Percentiles rank a stretch among this genome's conserved stretches.
phyloP scores from a whole-genome alignment of 1,140 invertebrate species.

The Pectinophora gossypiella region DNA sequence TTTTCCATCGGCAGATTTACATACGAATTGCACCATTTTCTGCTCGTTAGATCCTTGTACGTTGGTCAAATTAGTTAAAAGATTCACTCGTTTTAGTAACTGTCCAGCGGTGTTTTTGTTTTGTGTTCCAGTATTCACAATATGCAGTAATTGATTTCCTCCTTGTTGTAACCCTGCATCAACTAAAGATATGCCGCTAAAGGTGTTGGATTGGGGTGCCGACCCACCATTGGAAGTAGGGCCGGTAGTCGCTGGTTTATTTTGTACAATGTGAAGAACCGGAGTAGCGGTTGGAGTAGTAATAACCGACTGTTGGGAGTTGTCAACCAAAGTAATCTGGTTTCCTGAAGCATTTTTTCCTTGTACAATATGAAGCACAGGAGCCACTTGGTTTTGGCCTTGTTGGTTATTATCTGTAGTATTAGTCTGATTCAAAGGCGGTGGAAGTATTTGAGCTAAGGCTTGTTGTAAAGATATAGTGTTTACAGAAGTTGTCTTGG shows the following conservation, averaged over 20 bases:
- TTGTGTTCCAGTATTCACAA: slow-evolving; percentile 62
- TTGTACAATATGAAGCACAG: slow-evolving; percentile 72
- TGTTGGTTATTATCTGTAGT: slow-evolving; percentile 42
- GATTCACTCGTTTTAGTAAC: slow-evolving; percentile 66
- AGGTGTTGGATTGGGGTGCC: slow-evolving; percentile 44
- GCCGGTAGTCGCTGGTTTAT: slow-evolving; percentile 37
- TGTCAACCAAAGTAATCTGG: slow-evolving; percentile 64
- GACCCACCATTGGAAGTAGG: slow-evolving; percentile 32
- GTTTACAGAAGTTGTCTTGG: slow-evolving; percentile 56
- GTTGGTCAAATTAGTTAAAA: slow-evolving; percentile 68
- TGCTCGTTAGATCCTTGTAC: slow-evolving; percentile 69
- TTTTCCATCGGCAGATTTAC: slow-evolving; percentile 76
- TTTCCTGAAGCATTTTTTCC: slow-evolving; percentile 60
- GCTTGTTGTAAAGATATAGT: slow-evolving; percentile 69
- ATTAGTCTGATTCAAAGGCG: slow-evolving; percentile 60
- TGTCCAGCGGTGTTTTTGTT: slow-evolving; percentile 55
- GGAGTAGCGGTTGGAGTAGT: slow-evolving; percentile 53
- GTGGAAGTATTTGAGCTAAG: slow-evolving; percentile 67
- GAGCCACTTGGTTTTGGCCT: slow-evolving; percentile 32
- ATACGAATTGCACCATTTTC: slow-evolving; percentile 76
- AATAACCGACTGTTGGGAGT: slow-evolving; percentile 57
- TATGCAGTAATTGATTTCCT: slow-evolving; percentile 69
- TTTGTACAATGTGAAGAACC: slow-evolving; percentile 71
- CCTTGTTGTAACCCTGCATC: slow-evolving; percentile 61
- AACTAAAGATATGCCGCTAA: slow-evolving; percentile 61